Conservation (phyloP, 2,888 invertebrate species). For the Theretra japonica region DNA sequence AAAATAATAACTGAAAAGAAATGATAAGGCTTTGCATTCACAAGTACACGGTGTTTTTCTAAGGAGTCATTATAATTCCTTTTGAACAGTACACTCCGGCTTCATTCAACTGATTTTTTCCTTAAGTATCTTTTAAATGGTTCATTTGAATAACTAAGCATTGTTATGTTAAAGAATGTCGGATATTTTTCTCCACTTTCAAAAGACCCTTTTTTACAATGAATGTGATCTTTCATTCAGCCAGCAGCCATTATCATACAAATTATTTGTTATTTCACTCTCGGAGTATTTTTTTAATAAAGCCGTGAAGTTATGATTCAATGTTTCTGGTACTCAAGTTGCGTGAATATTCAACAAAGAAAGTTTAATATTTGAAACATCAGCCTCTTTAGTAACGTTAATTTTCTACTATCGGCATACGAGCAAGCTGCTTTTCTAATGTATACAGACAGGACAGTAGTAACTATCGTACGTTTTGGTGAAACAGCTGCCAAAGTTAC, state of each 20-base stretch:
- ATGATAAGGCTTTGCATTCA: not conserved
- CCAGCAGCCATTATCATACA: conserved; percentile 2
- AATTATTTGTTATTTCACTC: not conserved
- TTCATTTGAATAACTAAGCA: conserved; percentile 29
- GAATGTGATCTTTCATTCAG: conserved; percentile 9
- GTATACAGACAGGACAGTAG: too few species aligned
- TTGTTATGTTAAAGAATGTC: conserved; percentile 25
- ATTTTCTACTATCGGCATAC: too few species aligned
- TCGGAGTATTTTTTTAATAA: not conserved
- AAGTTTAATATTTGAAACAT: too few species aligned
- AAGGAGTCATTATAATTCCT: conserved; percentile 8
- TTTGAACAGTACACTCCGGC: conserved; percentile 33
- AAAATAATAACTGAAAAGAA: not conserved
- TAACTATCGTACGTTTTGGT: too few species aligned
- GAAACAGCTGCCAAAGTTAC: too few species aligned
- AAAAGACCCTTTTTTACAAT: conserved; percentile 22
- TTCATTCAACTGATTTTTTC: conserved; percentile 39
- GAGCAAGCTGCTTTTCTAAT: too few species aligned
- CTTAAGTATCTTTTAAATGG: conserved; percentile 28
- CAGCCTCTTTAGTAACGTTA: too few species aligned
- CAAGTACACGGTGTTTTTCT: not conserved
- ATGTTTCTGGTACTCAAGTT: too few species aligned
- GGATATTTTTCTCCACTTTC: conserved; percentile 30
- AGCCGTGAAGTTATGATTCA: not conserved
- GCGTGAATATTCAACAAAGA: too few species aligned